Base-by-base conservation (phyloP, 2,888 invertebrate species). In the Nycteola revayana region DNA sequence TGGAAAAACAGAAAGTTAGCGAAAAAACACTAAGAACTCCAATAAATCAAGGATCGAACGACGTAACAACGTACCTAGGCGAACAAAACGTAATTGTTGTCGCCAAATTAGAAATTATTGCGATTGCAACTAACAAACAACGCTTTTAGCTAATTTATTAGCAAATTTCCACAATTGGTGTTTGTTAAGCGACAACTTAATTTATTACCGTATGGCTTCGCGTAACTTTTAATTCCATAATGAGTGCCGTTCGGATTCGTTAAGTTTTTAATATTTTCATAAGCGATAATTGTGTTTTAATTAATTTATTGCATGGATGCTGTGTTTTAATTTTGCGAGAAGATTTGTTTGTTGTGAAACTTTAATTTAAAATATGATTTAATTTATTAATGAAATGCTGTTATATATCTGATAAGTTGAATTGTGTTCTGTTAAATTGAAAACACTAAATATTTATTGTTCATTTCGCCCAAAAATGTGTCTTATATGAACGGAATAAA, bases 21-120 rank as follows among this genome's bases (percentile, higher is more conserved):
- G 3, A 2, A 14, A 14, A 14, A 14, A 14, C n/a, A 5, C 32
- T 11, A 10, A 22, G 9, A 54, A 60, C 46, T 64, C 29, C 49
- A 47, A 52, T 63, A 54, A 66, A 61, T 66, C 51, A 36, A 30
- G 21, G 46, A 59, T 60, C 59, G 60, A 62, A 53, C 30, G 17
- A 27, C 14, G 22, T 44, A 46, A 37, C 48, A 51, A 48, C 58
- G 55, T 23, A 30, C 14, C 14, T 14, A 14, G 14, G 14, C 61
- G 62, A 69, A 65, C 60, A 60, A 49, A 43, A 48, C 53, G 62
- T 75, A 71, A 75, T 75, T 70, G 75, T 71, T 66, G 57, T 65
- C 60, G 53, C 46, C 67, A 77, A 80, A 80, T 80, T 76, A 74
- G 71, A 60, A 79, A 63, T 72, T 77, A 80, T 75, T 45, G 70